phyloP scores from a whole-genome alignment of 2,113 vertebrate species.

The Melierax canorus region DNA sequence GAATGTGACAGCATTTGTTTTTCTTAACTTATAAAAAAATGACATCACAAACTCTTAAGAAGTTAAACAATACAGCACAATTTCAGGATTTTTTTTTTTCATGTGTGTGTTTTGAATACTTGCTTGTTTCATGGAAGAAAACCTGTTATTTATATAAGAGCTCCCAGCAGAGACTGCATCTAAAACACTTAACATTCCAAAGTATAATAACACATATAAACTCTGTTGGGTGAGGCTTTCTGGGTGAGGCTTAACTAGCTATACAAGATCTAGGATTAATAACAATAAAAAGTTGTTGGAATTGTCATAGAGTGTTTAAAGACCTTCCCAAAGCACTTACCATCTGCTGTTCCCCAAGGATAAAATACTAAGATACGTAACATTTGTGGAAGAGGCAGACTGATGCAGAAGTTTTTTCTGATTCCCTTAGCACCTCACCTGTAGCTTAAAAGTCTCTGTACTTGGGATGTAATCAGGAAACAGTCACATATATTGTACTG shows the following conservation, averaged over 20 bases:
- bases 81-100: not conserved
- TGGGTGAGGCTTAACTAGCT: conserved; percentile 70
- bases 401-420: not conserved
- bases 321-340: conserved; percentile 44
- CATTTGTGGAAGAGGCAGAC: conserved; percentile 3
- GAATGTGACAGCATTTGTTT: conserved; percentile 62
- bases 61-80: conserved; percentile 53
- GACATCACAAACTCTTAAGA: conserved; percentile 60
- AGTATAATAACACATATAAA: conserved; percentile 70
- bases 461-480: not conserved
- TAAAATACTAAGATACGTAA: not conserved
- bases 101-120: conserved; percentile 30
- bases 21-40: conserved; percentile 59
- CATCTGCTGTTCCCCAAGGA: not conserved
- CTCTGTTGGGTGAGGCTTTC: conserved; percentile 66
- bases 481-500: not conserved
- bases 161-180: conserved; percentile 68
- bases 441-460: not conserved
- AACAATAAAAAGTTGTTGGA: conserved; percentile 64
- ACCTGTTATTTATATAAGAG: conserved; percentile 58
- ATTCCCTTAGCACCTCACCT: not conserved
- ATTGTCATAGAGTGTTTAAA: conserved; percentile 53
- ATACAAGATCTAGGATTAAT: conserved; percentile 66
- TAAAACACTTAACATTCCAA: conserved; percentile 76
- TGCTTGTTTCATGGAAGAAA: conserved; percentile 51